Evolutionary conservation across 2,113 vertebrate genomes (phyloP).

Genomic region (Loxodonta africana): DNA sequence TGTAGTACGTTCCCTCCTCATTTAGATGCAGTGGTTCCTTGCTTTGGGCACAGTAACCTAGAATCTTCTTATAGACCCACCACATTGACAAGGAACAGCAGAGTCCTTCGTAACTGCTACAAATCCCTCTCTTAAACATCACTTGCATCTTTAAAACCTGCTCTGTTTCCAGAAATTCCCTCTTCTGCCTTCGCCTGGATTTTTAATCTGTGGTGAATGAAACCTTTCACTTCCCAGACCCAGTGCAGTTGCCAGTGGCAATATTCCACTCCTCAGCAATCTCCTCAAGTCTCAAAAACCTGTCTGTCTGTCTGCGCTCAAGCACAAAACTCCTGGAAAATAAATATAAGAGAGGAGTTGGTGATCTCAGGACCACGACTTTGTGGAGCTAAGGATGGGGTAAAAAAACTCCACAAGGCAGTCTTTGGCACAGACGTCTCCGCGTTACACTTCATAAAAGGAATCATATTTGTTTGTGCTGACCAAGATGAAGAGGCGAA

Average conservation of each 20-base stretch:
- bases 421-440: conserved; percentile 70
- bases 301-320: neutral
- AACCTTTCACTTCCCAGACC: neutral
- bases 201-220: neutral
- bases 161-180: neutral
- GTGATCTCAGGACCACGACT: neutral
- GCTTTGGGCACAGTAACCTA: neutral
- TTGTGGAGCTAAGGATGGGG: neutral
- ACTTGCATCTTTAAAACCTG: neutral
- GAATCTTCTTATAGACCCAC: neutral
- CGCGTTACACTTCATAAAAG: neutral
- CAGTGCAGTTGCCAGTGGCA: no score
- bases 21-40: neutral
- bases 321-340: neutral
- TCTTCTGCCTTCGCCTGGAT: neutral
- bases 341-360: neutral
- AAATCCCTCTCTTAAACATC: neutral
- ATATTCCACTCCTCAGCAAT: neutral
- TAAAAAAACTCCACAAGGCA: neutral
- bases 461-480: neutral
- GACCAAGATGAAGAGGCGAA: neutral
- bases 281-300: neutral
- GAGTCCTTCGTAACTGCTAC: neutral
- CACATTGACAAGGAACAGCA: accelerated
- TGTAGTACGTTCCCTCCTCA: accelerated